Evolutionary conservation across 2,888 invertebrate species (phyloP), one percentile per base, ranked within the genome.

Genomic region (Cheilosia vulpina): DNA sequence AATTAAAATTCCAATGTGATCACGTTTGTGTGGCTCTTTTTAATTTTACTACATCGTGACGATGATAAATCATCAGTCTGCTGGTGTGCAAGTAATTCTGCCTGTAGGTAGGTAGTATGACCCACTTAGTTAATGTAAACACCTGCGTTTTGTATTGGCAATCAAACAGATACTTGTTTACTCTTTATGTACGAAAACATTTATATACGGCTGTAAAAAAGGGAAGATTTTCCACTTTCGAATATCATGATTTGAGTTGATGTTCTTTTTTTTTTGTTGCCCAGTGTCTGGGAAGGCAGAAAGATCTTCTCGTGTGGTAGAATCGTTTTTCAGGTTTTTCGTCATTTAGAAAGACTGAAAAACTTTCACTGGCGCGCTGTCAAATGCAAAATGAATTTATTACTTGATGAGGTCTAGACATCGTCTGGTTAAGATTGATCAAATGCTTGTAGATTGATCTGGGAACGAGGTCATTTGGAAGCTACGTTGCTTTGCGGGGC

Each of bases 61-160:
- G 62, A 62, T 73, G 53, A 31, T 62, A 17, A 53, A 53, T 17
- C 17, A 63, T 50, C 53, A 13, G 15, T 58, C n/a, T 31, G 53
- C 6, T 73, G 4, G 57, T 65, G 34, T 55, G 15, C 24, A 24
- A 24, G 66, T 38, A 65, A 19, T 21, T 68, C n/a, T 38, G 38
- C 9, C 47, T 63, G 47, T 47, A 47, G 24, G 47, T 58, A 52
- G 11, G 11, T 52, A 31, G 45, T 78, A 43, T 79, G 78, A 79
- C 78, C 78, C 58, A 79, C 78, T 79, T 79, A 41, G 21, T 79
- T 9, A 38, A 43, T 38, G 41, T 57, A 69, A 58, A 58, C 78
- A 79, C 71, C 78, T 79, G 78, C 17, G 43, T 57, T 57, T 53
- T 68, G 58, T 60, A 76, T 69, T 62, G 38, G 34, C 24, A 58